Evolutionary conservation across 92 coral and sea anemone genomes (phyloP).

Genomic region (Phenganax subtilis): DNA sequence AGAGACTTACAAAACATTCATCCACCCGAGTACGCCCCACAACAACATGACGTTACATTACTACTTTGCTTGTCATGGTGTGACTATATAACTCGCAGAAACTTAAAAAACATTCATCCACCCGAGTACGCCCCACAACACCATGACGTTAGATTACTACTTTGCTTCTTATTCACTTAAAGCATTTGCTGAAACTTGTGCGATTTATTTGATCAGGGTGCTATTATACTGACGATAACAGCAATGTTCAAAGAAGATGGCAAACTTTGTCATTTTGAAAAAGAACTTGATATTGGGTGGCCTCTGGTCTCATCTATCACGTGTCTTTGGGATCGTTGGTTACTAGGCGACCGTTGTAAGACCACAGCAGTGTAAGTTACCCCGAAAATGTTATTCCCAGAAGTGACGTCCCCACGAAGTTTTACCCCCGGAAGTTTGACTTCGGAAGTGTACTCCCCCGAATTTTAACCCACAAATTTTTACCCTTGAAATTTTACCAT

Average conservation of each 20-base stretch:
- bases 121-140: no score
- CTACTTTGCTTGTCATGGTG: no score
- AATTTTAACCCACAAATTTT: no score
- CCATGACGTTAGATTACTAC: not conserved
- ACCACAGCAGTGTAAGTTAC: conserved; percentile 26
- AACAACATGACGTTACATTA: no score
- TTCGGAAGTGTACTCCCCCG: not conserved
- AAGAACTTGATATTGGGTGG: conserved; percentile 61
- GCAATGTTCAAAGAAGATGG: conserved; percentile 58
- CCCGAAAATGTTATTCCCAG: not conserved
- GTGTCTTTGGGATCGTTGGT: conserved; percentile 93
- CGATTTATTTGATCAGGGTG: conserved; percentile 48
- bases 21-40: no score
- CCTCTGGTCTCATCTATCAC: conserved; percentile 91
- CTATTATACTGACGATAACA: conserved; percentile 50
- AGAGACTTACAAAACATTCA: no score
- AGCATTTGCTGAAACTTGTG: not conserved
- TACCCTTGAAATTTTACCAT: no score
- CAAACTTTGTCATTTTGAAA: conserved; percentile 27
- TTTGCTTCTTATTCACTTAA: not conserved
- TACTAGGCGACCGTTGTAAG: conserved; percentile 65
- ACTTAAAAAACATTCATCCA: no score
- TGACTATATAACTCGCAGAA: no score
- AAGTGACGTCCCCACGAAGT: not conserved
- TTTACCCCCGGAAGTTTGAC: not conserved